These are phyloP conservation scores for Centroberyx gerrardi DNA, from an alignment of 2,797 vertebrate genomes.

Conservation along the genomic window DNA sequence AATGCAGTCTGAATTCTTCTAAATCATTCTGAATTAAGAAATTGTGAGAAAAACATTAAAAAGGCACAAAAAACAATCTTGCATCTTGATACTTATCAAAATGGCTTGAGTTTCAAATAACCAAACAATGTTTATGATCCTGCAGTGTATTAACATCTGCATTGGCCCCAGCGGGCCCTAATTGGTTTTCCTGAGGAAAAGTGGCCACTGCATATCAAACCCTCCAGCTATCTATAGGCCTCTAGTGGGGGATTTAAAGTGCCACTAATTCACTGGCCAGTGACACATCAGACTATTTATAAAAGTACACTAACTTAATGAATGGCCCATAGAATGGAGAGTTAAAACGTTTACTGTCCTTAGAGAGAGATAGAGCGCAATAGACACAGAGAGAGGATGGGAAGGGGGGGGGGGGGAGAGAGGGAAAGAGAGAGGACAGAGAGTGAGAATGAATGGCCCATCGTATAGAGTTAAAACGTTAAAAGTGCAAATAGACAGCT, in stretches of 20 bases:
- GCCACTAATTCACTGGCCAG: constrained; percentile 85
- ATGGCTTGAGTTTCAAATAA: constrained; percentile 26
- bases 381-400: constrained; percentile 69
- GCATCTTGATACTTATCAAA: neutral
- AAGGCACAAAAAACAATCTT: no score
- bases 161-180: constrained; percentile 26
- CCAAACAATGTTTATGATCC: neutral
- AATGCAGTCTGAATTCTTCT: no score
- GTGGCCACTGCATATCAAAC: constrained; percentile 70
- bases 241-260: constrained; percentile 82
- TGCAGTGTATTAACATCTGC: constrained; percentile 31
- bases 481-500: constrained; percentile 88
- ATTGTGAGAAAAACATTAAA: no score
- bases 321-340: constrained; percentile 88
- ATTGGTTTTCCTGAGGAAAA: constrained; percentile 62
- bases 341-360: constrained; percentile 87
- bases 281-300: constrained; percentile 88
- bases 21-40: no score
- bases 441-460: constrained; percentile 85
- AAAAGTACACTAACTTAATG: constrained; percentile 89
- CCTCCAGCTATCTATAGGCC: constrained; percentile 74
- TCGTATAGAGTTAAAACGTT: constrained; percentile 84
- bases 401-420: constrained; percentile 44
- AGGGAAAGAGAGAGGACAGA: constrained; percentile 50
- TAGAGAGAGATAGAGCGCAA: constrained; percentile 79